Base-by-base conservation (phyloP, 1,140 invertebrate species). In the Paracyclopina nana region DNA sequence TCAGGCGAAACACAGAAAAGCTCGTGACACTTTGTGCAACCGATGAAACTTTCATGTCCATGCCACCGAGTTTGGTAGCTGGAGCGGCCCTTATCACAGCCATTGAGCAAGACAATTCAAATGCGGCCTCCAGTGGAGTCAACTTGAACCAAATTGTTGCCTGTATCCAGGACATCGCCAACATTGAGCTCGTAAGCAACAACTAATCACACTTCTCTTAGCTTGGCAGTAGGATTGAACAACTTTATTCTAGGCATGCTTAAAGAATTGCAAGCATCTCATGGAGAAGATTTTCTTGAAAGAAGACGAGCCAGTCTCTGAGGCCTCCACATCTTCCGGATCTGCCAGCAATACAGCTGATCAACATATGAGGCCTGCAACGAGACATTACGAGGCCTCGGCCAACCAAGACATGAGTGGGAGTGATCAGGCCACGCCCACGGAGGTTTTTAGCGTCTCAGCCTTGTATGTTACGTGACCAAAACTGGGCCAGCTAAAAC, bases 101-200 rank as follows among this genome's bases (percentile, higher is more conserved):
- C 9, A 38, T 38, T n/a, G n/a, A 38, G 9, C 34, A 38, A 38
- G 34, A 38, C n/a, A n/a, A 16, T 38, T 38, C 34, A 20, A 38
- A 9, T 38, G n/a, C 34, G 20, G 34, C 34, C 34, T 2, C 34
- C 34, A 5, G 20, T 38, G 34, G 34, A 20, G 34, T 38, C 5
- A 38, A 38, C 34, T 20, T 38, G n/a, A 38, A 38, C 34, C n/a
- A 38, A n/a, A n/a, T 38, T 20, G 34, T 38, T n/a, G 34, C 14
- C 20, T 16, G 34, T 5, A n/a, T 38, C 5, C 34, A 20, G n/a
- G 20, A 8, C 14, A 16, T 16, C 34, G 20, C 34, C 9, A 38
- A 38, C 20, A 38, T 38, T 20, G 34, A 38, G 34, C 20, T 38
- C n/a, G 34, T 38, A 9, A 2, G 34, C 8, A 38, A 14, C 14